Evolutionary conservation across 1,140 invertebrate genomes (phyloP).

Genomic region (Paramacrobiotus metropolitanus): DNA sequence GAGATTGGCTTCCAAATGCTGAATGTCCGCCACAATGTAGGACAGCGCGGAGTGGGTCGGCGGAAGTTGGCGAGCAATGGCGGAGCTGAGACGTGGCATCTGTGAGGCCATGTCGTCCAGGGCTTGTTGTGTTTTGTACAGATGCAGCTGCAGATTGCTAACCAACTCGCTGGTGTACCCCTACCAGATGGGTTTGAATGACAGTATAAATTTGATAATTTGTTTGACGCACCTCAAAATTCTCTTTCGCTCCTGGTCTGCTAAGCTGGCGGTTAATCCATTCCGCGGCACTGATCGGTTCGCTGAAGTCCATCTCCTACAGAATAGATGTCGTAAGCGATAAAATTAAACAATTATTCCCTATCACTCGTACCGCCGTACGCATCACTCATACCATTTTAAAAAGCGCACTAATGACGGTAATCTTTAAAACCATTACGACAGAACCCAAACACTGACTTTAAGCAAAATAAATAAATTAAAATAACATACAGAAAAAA

Average conservation of each 20-base stretch:
- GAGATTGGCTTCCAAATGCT: not conserved
- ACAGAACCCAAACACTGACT: too few relatives aligned
- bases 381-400: too few relatives aligned
- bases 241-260: not conserved
- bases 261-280: not conserved
- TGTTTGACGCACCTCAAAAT: not conserved
- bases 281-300: too few relatives aligned
- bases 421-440: too few relatives aligned
- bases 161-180: not conserved
- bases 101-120: not conserved
- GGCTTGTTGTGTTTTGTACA: not conserved
- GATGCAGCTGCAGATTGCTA: not conserved
- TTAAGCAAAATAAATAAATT: too few relatives aligned
- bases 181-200: not conserved
- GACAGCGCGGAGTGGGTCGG: not conserved
- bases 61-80: not conserved
- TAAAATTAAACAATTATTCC: too few relatives aligned
- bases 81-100: not conserved
- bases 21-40: not conserved
- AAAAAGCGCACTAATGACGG: too few relatives aligned
- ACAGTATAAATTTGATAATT: not conserved
- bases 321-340: too few relatives aligned
- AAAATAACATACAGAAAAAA: too few relatives aligned
- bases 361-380: too few relatives aligned
- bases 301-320: too few relatives aligned